Conservation (phyloP, 2,113 vertebrate species). For the Xenopus laevis region DNA sequence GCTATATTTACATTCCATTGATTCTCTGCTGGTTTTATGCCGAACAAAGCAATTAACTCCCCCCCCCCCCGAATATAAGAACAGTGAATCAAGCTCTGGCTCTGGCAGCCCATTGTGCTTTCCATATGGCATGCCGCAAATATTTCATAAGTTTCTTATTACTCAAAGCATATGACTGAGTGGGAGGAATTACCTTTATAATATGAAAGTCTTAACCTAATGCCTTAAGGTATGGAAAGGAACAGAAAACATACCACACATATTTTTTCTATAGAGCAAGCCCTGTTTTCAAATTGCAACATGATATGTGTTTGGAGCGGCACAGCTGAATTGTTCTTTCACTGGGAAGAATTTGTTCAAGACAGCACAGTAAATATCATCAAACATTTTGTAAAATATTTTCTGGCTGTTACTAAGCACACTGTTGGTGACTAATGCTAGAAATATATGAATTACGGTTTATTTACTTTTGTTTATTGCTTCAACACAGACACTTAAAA, state of each 20-base stretch:
- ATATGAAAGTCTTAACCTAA: constrained; percentile 41
- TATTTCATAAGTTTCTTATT: constrained; percentile 38
- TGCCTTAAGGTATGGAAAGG: constrained; percentile 35
- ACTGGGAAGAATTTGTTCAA: not conserved
- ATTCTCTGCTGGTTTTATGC: no score
- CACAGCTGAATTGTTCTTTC: constrained; percentile 1
- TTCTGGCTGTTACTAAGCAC: not conserved
- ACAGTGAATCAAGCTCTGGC: constrained; percentile 17
- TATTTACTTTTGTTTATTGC: not conserved
- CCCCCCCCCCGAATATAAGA: not conserved
- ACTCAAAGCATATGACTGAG: constrained; percentile 36
- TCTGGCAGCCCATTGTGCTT: constrained; percentile 27
- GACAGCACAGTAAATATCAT: not conserved
- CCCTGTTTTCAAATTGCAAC: constrained; percentile 11
- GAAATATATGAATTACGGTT: not conserved
- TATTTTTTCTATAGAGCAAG: constrained; percentile 25
- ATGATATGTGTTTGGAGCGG: not conserved
- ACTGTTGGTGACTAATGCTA: not conserved
- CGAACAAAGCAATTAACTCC: no score
- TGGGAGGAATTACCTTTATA: constrained; percentile 40
- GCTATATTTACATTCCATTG: no score
- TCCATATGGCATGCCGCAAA: constrained; percentile 42
- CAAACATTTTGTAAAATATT: not conserved
- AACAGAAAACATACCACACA: constrained; percentile 42
- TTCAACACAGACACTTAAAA: not conserved